Percentiles rank a stretch among this genome's conserved stretches.
These are phyloP conservation scores for Parapristionchus giblindavisi DNA, from an alignment of 2,888 invertebrate genomes.

Conservation along the genomic window DNA sequence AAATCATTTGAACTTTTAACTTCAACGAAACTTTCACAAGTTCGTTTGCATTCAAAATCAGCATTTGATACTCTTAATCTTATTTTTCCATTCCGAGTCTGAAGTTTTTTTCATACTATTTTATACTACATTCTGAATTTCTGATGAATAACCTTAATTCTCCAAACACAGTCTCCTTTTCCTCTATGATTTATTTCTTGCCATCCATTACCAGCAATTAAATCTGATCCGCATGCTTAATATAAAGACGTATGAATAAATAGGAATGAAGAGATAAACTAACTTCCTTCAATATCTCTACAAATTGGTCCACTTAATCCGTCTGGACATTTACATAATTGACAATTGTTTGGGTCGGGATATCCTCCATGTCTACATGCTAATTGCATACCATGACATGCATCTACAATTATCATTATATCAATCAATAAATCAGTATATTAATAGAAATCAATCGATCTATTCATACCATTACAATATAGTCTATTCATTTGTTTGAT, in stretches of 20 bases:
- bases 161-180: conserved; percentile 63
- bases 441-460: neutral
- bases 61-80: conserved; percentile 59
- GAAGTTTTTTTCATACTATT: neutral
- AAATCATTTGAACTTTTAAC: conserved; percentile 66
- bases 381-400: conserved; percentile 46
- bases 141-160: conserved; percentile 50
- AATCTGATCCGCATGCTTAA: conserved; percentile 55
- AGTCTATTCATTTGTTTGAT: conserved; percentile 65
- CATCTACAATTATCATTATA: conserved; percentile 47
- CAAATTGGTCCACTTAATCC: conserved; percentile 44
- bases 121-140: neutral
- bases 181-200: conserved; percentile 66
- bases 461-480: conserved; percentile 58
- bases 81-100: conserved; percentile 54
- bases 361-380: conserved; percentile 62
- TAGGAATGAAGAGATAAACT: neutral
- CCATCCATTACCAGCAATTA: conserved; percentile 58
- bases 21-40: conserved; percentile 65
- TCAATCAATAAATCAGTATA: neutral
- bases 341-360: conserved; percentile 64
- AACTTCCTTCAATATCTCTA: conserved; percentile 39
- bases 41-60: conserved; percentile 60
- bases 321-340: conserved; percentile 59
- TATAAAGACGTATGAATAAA: neutral